These are phyloP conservation scores for Tor tambroides DNA, from an alignment of 2,113 vertebrate species.

Conservation along the genomic window DNA sequence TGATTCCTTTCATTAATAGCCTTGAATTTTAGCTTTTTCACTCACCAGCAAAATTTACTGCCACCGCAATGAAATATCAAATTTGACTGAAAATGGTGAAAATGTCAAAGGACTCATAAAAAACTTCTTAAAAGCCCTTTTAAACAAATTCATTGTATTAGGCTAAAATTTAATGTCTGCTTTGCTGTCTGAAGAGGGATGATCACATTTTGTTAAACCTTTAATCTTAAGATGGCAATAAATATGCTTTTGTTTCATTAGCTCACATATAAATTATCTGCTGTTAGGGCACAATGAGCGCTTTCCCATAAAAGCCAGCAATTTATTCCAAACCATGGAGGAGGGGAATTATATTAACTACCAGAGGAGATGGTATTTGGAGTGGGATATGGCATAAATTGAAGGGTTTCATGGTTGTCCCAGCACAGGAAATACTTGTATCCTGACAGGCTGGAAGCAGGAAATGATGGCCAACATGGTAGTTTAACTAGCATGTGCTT, in stretches of 20 bases:
- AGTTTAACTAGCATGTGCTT: constrained; percentile 48
- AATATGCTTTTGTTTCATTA: constrained; percentile 32
- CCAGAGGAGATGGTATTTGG: constrained; percentile 31
- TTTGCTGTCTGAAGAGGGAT: constrained; percentile 20
- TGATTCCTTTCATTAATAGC: constrained; percentile 29
- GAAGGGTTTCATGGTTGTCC: constrained; percentile 56
- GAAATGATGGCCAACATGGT: constrained; percentile 56
- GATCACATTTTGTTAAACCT: constrained; percentile 31
- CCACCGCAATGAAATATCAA: constrained; percentile 10
- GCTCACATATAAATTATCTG: constrained; percentile 24
- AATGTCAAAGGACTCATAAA: constrained; percentile 40
- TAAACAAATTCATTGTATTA: neutral
- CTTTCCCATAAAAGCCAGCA: constrained; percentile 32
- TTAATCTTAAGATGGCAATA: constrained; percentile 37
- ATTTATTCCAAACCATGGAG: constrained; percentile 46
- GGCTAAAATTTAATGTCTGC: constrained; percentile 27
- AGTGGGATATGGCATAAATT: constrained; percentile 19
- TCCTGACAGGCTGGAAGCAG: constrained; percentile 51
- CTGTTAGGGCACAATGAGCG: constrained; percentile 32
- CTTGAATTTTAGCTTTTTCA: constrained; percentile 9
- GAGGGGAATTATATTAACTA: constrained; percentile 51
- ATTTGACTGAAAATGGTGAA: constrained; percentile 31
- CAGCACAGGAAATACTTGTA: constrained; percentile 55
- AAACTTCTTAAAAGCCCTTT: constrained; percentile 4
- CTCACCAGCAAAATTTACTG: neutral